These are phyloP conservation scores for Pelagia noctiluca DNA, from an alignment of 30 jellyfish, hydroid and myxozoan species.

Conservation along the genomic window DNA sequence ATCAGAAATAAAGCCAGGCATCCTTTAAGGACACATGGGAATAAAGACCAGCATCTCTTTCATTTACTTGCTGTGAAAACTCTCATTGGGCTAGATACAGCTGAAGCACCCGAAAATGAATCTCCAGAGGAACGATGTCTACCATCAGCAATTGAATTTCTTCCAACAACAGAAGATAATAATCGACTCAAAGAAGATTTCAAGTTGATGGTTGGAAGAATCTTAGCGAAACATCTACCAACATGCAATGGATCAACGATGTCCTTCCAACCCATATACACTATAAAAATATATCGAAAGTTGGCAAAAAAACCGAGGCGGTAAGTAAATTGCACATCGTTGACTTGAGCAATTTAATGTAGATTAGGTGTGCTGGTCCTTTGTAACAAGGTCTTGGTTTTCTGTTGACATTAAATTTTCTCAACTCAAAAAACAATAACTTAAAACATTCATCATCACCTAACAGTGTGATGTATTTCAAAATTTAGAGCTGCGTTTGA, in stretches of 20 bases:
- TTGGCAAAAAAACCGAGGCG: not conserved
- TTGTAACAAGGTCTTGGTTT: not conserved
- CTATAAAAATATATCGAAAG: not conserved
- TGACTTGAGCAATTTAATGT: not conserved
- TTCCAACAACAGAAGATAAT: not conserved
- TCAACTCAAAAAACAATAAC: no score
- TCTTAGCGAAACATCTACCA: not conserved
- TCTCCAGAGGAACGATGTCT: no score
- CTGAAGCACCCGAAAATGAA: not conserved
- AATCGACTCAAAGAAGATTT: not conserved
- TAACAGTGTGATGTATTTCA: no score
- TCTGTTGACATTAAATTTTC: not conserved
- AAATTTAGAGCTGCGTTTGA: not conserved
- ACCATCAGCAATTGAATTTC: not conserved
- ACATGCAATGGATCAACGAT: not conserved
- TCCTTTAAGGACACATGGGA: not conserved
- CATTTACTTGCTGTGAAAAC: not conserved
- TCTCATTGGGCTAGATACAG: not conserved
- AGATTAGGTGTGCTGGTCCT: not conserved
- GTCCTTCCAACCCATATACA: not conserved
- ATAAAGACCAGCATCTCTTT: not conserved
- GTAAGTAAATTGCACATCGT: not conserved
- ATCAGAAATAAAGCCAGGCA: not conserved
- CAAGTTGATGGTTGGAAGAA: not conserved
- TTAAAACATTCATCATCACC: no score